Conservation (phyloP, 2,113 vertebrate genomes). For the Corvus cornix region DNA sequence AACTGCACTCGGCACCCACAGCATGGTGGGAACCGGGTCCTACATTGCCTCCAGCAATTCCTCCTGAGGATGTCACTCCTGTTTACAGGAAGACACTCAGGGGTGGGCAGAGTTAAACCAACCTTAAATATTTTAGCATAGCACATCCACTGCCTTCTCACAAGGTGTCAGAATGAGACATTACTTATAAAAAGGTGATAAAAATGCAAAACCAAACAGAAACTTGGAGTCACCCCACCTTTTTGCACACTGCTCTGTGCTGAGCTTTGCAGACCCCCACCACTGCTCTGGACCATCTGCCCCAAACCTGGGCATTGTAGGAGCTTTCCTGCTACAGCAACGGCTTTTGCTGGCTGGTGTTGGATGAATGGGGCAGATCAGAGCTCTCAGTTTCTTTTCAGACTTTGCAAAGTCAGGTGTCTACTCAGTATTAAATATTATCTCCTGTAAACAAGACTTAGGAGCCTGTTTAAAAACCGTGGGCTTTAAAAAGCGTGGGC, state of each 20-base stretch:
- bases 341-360: background rate
- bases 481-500: background rate
- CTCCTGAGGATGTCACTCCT: background rate
- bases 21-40: background rate
- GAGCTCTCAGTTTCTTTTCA: background rate
- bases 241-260: background rate
- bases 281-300: background rate
- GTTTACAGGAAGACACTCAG: background rate
- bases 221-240: background rate
- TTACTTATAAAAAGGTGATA: background rate
- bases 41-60: background rate
- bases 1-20: background rate
- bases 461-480: background rate
- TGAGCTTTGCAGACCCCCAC: background rate
- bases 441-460: background rate
- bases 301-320: fast-evolving
- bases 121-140: background rate
- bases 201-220: background rate
- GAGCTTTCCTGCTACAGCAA: background rate
- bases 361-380: background rate
- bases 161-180: background rate
- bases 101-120: background rate
- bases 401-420: background rate
- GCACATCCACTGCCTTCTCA: no score
- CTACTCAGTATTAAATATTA: background rate